Conservation (phyloP, 2,888 invertebrate genomes). For the Gari tellinella region DNA sequence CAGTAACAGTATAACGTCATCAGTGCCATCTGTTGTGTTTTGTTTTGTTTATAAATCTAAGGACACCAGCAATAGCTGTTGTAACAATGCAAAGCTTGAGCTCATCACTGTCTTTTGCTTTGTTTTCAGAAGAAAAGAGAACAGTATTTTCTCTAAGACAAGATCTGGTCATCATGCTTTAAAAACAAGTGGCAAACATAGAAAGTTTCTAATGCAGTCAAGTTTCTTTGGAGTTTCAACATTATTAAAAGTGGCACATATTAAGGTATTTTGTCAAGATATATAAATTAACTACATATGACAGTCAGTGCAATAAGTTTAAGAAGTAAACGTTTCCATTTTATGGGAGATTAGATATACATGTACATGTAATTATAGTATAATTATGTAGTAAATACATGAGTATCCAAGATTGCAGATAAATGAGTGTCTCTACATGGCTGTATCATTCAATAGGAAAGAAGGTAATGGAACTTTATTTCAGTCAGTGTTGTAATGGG, state of each 20-base stretch:
- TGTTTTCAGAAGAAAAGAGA: background rate
- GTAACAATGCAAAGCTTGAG: background rate
- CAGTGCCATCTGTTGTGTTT: too few relatives aligned
- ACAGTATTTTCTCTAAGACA: background rate
- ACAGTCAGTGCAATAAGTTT: background rate
- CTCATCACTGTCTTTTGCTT: constrained; percentile 8
- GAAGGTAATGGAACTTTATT: constrained; percentile 44
- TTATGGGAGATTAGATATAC: background rate
- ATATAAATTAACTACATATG: background rate
- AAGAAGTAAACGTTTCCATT: background rate
- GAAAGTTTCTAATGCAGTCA: constrained; percentile 32
- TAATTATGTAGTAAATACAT: too few relatives aligned
- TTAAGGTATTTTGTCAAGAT: background rate
- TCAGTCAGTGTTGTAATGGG: constrained; percentile 30
- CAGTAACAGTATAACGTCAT: too few relatives aligned
- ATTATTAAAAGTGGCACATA: background rate
- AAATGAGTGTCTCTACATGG: background rate
- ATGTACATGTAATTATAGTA: background rate
- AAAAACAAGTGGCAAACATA: constrained; percentile 46
- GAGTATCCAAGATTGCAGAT: background rate
- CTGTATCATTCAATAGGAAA: background rate
- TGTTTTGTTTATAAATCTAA: too few relatives aligned
- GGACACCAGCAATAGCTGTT: too few relatives aligned
- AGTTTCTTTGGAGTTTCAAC: constrained; percentile 28
- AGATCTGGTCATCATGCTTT: background rate